These are phyloP conservation scores for Lasiurus borealis DNA, from an alignment of 2,113 vertebrate species.

Conservation along the genomic window DNA sequence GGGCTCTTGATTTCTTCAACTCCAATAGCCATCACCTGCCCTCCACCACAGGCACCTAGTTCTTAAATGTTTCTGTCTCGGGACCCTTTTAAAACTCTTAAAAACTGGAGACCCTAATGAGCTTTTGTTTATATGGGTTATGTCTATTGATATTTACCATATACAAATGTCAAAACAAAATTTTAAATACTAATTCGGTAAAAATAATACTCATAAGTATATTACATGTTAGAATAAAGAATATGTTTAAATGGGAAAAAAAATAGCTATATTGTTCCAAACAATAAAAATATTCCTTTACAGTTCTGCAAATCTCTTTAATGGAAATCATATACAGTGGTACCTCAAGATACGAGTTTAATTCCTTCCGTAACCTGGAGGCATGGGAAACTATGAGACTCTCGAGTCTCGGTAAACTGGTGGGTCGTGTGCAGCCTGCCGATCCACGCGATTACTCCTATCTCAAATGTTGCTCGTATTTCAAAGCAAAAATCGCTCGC, in stretches of 20 bases:
- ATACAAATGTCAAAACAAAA: slow-evolving; percentile 6
- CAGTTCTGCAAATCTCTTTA: background rate
- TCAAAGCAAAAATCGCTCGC: no score
- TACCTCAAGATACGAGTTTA: no score
- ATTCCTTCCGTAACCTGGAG: no score
- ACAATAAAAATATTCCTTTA: background rate
- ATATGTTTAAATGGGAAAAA: background rate
- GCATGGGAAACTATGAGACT: no score
- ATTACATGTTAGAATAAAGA: background rate
- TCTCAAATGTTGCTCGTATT: no score
- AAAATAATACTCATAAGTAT: background rate
- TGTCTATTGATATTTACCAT: background rate
- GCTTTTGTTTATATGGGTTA: background rate
- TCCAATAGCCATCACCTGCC: background rate
- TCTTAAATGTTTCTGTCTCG: background rate
- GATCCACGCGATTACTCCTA: no score
- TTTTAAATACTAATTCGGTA: background rate
- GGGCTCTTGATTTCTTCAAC: background rate
- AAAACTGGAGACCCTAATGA: background rate
- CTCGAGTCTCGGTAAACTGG: no score
- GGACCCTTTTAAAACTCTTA: background rate
- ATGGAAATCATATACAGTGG: no score
- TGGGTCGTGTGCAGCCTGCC: no score
- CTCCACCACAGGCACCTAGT: background rate
- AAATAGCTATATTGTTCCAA: background rate